These are phyloP conservation scores for Clarias platycephalus DNA, from an alignment of 2,797 vertebrate genomes.

Conservation along the genomic window DNA sequence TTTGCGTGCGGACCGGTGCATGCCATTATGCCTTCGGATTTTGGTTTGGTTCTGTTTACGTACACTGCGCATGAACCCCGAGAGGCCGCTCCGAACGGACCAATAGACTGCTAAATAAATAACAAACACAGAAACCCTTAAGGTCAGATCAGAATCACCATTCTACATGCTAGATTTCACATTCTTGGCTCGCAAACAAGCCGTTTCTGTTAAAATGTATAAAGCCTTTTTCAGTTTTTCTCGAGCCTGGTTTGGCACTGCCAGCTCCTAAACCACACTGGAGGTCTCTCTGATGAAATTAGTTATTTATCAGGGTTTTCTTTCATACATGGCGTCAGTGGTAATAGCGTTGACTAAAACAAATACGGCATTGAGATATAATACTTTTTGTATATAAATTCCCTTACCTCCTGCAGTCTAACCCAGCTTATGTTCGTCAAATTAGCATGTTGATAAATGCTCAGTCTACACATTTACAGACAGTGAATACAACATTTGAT, in stretches of 20 bases:
- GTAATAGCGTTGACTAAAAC: conserved; percentile 31
- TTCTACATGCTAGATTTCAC: conserved; percentile 34
- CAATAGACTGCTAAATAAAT: conserved; percentile 38
- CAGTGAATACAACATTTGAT: conserved; percentile 39
- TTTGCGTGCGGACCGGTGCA: conserved; percentile 15
- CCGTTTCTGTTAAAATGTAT: conserved; percentile 28
- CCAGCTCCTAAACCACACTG: conserved; percentile 14
- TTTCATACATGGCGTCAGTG: conserved; percentile 41
- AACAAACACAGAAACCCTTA: conserved; percentile 34
- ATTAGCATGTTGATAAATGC: conserved; percentile 46
- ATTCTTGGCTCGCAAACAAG: conserved; percentile 34
- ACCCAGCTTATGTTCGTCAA: not conserved
- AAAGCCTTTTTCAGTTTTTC: conserved; percentile 33
- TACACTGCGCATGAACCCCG: conserved; percentile 25
- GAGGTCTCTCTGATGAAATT: conserved; percentile 33
- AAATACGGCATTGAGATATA: conserved; percentile 27
- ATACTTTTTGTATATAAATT: conserved; percentile 12
- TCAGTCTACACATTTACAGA: conserved; percentile 40
- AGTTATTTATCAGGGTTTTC: conserved; percentile 36
- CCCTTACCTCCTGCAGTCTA: not conserved
- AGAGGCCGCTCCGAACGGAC: conserved; percentile 17
- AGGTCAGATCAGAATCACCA: conserved; percentile 26
- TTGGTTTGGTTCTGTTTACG: conserved; percentile 30
- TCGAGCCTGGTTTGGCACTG: conserved; percentile 36
- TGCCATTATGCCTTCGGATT: conserved; percentile 18